Base-by-base conservation (phyloP, 2,113 vertebrate genomes). In the Festucalex cinctus region DNA sequence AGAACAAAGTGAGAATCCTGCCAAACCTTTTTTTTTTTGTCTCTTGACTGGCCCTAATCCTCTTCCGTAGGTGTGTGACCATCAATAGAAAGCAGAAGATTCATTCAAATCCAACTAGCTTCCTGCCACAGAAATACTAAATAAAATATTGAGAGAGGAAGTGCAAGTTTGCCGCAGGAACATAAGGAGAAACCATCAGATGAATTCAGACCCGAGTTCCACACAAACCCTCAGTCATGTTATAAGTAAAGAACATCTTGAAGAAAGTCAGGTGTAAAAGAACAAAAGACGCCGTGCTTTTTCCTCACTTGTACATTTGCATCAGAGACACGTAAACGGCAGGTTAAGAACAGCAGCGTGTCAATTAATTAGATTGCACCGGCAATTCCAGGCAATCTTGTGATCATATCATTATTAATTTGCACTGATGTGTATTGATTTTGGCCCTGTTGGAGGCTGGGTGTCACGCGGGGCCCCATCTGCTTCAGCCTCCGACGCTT, bases 401-500 rank as follows among this genome's bases (percentile, higher is more conserved):
- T 88, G 88, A 89, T 89, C 81, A 75, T 87, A 90, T 92, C 89
- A 91, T 92, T 90, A 92, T 91, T 91, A 88, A 91, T 91, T 90
- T 91, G 91, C 91, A 87, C 87, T 90, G 85, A 89, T 88, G 89
- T 92, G 89, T 90, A 92, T 93, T 92, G 92, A 92, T 93, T 93
- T 90, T 76, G 86, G 68, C 92, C 76, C 91, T 82, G 91, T 86
- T 90, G 91, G 91, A 91, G 81, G 89, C 90, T 85, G 84, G 89
- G 39, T 62, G 86, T 90, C 90, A 85, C 53, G 86, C 91, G 81
- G 92, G 84, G 92, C 89, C 54, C 91, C 91, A 92, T 93, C 91
- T 92, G 92, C 85, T 88, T 78, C 84, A 69, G 80, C 86, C 86
- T 85, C 87, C 68, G 75, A 69, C 78, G 81, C 80, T 66, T 81